A percentile compares a stretch with the other conserved stretches of the same genome.
Evolutionary conservation across 92 coral and sea anemone species (phyloP).

Genomic region (Umimayanthus kanabou): DNA sequence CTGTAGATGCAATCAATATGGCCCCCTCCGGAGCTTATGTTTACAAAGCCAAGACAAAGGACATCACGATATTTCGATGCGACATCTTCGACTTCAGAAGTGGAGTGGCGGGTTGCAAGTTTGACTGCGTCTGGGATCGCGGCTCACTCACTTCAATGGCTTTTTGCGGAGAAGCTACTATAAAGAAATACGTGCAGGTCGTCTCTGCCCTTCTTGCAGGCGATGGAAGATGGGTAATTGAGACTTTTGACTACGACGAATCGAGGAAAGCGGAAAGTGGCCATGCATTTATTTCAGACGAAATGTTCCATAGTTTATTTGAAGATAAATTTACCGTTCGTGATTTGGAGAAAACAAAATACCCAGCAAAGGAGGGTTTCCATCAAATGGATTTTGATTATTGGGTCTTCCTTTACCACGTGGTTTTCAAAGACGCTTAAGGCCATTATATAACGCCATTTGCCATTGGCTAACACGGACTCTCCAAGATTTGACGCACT

Average conservation of each 20-base stretch:
- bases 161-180: constrained; percentile 30
- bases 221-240: constrained; percentile 51
- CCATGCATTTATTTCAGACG: constrained; percentile 44
- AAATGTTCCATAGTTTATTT: constrained; percentile 29
- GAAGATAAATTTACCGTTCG: constrained; percentile 32
- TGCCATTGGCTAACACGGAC: background rate
- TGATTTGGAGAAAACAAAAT: constrained; percentile 34
- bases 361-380: constrained; percentile 33
- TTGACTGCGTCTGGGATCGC: constrained; percentile 69
- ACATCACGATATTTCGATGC: constrained; percentile 58
- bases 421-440: background rate
- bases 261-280: constrained; percentile 1
- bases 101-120: constrained; percentile 48
- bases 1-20: constrained; percentile 57
- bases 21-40: constrained; percentile 68
- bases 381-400: constrained; percentile 12
- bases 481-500: too few species aligned
- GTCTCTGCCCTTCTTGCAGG: constrained; percentile 31
- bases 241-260: constrained; percentile 46
- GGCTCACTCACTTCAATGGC: constrained; percentile 54
- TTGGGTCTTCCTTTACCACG: constrained; percentile 21
- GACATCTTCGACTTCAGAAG: constrained; percentile 51
- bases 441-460: background rate
- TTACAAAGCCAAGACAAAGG: constrained; percentile 64
- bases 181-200: constrained; percentile 49